Base-by-base conservation (phyloP, 1,140 invertebrate genomes). In the Bathynomus jamesi region DNA sequence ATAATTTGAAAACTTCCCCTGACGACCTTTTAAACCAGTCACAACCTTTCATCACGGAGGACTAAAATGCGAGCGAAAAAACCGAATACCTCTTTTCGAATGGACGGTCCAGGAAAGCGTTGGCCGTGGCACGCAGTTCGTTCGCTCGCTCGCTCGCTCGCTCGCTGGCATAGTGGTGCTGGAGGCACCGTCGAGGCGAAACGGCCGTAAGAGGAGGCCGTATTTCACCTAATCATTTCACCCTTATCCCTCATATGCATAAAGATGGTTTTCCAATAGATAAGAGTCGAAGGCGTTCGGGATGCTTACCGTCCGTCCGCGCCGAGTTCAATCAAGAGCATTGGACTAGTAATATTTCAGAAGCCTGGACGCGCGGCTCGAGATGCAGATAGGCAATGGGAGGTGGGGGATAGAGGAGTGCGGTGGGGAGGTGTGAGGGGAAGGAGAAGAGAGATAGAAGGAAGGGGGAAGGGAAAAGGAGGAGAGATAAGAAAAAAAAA, bases 311-410 rank as follows among this genome's bases (percentile, higher is more conserved):
- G 40, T 53, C 40, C 40, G 40, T 53, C 40, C 40, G 40, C 40
- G n/a, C 40, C 40, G 40, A 53, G 40, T 53, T 53, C 40, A 53
- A 53, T 53, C 40, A 53, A 53, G 40, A 53, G 40, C 40, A 53
- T 53, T 53, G 40, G 40, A 53, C 40, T 53, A 53, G 40, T 53
- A 53, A 53, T 53, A 53, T 53, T 53, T 53, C 40, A 53, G 40
- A 53, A 53, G 40, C 40, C 40, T 53, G 40, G 40, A 53, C 40
- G 40, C 40, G 40, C 13, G 40, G 40, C 40, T 53, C 40, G 40
- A 53, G 40, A 53, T 53, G 40, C 40, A 53, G 40, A 53, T 53
- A 53, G 40, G 40, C 40, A 21, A 53, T 3, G 40, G 40, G 40
- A 5, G 40, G 21, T 21, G 2, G 11, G 11, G 13, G 13, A 17